Conservation (phyloP, 1,140 invertebrate species). For the Teleogryllus occipitalis region DNA sequence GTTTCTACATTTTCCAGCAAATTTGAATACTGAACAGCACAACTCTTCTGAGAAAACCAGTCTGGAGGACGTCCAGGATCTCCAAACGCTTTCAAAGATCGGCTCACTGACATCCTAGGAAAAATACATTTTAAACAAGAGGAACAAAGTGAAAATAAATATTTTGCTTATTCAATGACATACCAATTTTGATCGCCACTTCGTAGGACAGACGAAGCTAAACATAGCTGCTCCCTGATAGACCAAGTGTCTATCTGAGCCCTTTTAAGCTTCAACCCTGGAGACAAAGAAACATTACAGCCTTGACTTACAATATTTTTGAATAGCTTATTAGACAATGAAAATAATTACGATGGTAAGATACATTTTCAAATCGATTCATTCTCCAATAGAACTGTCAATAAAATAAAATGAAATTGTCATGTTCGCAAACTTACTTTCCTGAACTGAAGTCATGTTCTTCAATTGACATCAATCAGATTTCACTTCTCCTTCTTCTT, state of each 20-base stretch:
- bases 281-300: slow-evolving; percentile 23
- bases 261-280: slow-evolving; percentile 52
- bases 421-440: neutral
- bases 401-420: too few species aligned
- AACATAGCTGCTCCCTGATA: slow-evolving; percentile 68
- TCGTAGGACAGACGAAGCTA: slow-evolving; percentile 77
- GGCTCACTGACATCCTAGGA: slow-evolving; percentile 70
- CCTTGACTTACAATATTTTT: neutral
- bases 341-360: neutral
- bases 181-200: slow-evolving; percentile 90
- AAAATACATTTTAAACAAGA: neutral
- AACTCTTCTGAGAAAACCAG: slow-evolving; percentile 89
- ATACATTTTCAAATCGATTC: neutral
- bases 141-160: neutral
- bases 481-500: too few species aligned
- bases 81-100: slow-evolving; percentile 60
- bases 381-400: too few species aligned
- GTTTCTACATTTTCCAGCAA: slow-evolving; percentile 77
- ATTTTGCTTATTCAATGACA: slow-evolving; percentile 20
- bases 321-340: neutral
- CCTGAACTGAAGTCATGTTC: neutral
- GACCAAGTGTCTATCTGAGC: slow-evolving; percentile 74
- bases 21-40: slow-evolving; percentile 79
- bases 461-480: neutral
- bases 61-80: slow-evolving; percentile 70